Evolutionary conservation across 2,797 vertebrate species (phyloP), one percentile per base, ranked within the genome.

Genomic region (Fratercula arctica): DNA sequence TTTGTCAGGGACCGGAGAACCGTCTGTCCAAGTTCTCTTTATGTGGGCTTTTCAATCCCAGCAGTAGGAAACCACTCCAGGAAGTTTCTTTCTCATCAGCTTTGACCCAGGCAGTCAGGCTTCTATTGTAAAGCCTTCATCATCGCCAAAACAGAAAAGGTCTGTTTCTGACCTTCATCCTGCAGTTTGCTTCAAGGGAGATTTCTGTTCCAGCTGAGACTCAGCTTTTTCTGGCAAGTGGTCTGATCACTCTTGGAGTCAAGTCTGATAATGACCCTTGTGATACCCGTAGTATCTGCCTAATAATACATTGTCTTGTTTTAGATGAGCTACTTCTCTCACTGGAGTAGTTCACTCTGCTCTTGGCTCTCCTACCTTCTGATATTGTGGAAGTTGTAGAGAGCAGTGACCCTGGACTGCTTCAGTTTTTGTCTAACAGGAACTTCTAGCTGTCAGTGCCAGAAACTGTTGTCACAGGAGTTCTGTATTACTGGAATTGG

Each of bases 151-250:
- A 79, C 26, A 90, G 77, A 73, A 41, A 79, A 85, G 46, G 50
- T 78, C 88, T 93, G 11, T 72, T 91, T 79, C 74, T 92, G 93
- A 91, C 95, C 90, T 95, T 97, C n/a, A 19, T 90, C 21, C 70
- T 84, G 57, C 80, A 61, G 50, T 84, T 92, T 29, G 29, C 77
- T 96, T 95, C 88, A 82, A 93, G 85, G 57, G 83, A 92, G 19
- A 59, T 76, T 75, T 92, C 67, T 91, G 60, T 75, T 94, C 93
- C 72, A 93, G 83, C 90, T 95, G 94, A 94, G 94, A 87, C 50
- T 90, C 43, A 31, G 59, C 15, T 50, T 57, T 93, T 76, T 86
- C 92, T 93, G 77, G 16, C 50, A 85, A 92, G 54, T 51, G 46
- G 46, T 92, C 73, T 90, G 77, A 89, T 93, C 74, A 1, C 24